Evolutionary conservation across 2,888 invertebrate genomes (phyloP), one percentile per base, ranked within the genome.

Genomic region (Spisula solida): DNA sequence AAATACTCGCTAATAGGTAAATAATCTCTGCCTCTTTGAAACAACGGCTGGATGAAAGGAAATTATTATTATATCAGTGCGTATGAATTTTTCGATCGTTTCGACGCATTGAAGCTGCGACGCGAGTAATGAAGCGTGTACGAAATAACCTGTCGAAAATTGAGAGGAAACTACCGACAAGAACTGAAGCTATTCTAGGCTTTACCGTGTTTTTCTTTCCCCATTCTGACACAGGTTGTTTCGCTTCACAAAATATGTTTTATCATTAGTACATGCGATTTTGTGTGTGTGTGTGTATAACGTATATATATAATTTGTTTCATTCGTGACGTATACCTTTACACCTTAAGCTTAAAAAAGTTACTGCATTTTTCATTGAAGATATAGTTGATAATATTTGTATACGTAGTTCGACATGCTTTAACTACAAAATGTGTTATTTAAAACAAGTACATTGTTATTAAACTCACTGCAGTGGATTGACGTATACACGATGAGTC

Each of bases 161-260:
- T 18, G 34, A 16, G 75, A 75, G 31, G 14, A 34, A 75, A 75
- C 75, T 75, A 75, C 34, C 29, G 1, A 75, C 34, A 16, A 75
- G 75, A 75, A 75, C 75, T 34, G 31, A 31, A 34, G 18, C 34
- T 75, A 31, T 75, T 75, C 34, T 34, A 31, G 31, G 75, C 31
- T 75, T 34, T 75, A 75, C 34, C 31, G 34, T 31, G 75, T 75
- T 75, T 75, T 75, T 75, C 34, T 75, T 34, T 70, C n/a, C 70
- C 31, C 29, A 70, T 25, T 70, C 70, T 29, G 70, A 29, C 75
- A 75, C 75, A 75, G 75, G 75, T 75, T 75, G 82, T 82, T 82
- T 82, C 82, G 82, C 82, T 82, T 82, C 82, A 66, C 18, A 47
- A 66, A 82, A 66, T 66, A 60, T 66, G 82, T 82, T 82, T 81